phyloP scores from a whole-genome alignment of 2,888 invertebrate genomes.

The Oscheius sp. region DNA sequence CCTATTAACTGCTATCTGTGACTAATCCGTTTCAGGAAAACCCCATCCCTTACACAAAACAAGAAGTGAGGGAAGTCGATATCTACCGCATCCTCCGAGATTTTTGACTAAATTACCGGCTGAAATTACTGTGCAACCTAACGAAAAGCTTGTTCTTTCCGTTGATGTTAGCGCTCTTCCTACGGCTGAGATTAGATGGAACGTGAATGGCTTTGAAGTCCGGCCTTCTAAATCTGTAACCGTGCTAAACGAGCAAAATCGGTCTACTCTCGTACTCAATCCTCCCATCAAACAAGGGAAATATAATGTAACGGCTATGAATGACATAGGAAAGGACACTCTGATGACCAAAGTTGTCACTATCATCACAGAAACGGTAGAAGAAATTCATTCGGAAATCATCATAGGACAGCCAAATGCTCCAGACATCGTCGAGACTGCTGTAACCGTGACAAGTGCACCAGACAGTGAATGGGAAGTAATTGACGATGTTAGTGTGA shows the following conservation, averaged over 20 bases:
- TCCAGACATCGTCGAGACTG: slow-evolving; percentile 52
- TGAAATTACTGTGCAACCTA: slow-evolving; percentile 38
- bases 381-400: slow-evolving; percentile 38
- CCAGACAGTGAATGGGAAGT: slow-evolving; percentile 36
- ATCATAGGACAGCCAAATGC: slow-evolving; percentile 12
- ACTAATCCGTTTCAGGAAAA: slow-evolving; percentile 25
- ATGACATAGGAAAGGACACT: slow-evolving; percentile 57
- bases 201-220: slow-evolving; percentile 72
- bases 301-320: slow-evolving; percentile 59
- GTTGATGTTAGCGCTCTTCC: slow-evolving; percentile 65
- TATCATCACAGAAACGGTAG: slow-evolving; percentile 41
- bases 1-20: slow-evolving; percentile 20
- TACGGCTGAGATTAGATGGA: slow-evolving; percentile 72
- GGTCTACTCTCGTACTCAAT: slow-evolving; percentile 61
- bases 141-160: slow-evolving; percentile 61
- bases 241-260: slow-evolving; percentile 58
- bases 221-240: slow-evolving; percentile 46
- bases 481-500: slow-evolving; percentile 25
- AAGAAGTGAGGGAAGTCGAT: slow-evolving; percentile 36
- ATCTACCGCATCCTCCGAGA: slow-evolving; percentile 61
- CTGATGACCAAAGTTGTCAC: slow-evolving; percentile 43
- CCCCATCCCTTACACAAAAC: slow-evolving; percentile 30
- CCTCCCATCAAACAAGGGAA: slow-evolving; percentile 64
- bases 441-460: slow-evolving; percentile 51
- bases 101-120: slow-evolving; percentile 58